Base-by-base conservation (phyloP, 2,888 invertebrate species). In the Cremastobaeus sp. region DNA sequence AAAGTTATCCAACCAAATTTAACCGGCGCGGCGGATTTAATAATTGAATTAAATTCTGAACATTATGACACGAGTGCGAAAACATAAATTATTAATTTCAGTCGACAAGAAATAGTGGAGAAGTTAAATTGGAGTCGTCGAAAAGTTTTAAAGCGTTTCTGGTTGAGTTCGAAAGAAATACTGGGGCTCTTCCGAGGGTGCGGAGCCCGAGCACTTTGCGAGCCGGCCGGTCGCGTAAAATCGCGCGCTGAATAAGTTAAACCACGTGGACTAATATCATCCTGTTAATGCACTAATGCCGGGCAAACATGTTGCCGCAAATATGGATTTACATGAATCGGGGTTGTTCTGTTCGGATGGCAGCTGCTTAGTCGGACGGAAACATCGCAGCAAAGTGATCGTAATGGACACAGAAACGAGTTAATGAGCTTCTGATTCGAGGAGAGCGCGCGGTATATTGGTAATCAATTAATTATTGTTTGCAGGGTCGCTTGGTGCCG, bases 111-210 rank as follows among this genome's bases (percentile, higher is more conserved):
- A 76, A 76, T 64, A 68, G 52, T 68, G 77, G 71, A 66, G 77
- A 83, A 82, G 80, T 82, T 82, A 83, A 81, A 83, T 83, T 83
- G 79, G 52, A 72, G 72, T 52, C 75, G 77, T 71, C 70, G 76
- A 65, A 72, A 83, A 82, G 78, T 82, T 83, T 80, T 78, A 76
- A 80, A 79, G 76, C 77, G 74, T 78, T 81, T 82, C 76, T 74
- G 77, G 73, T 78, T 64, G 68, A 74, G 76, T 73, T 77, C 59
- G n/a, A 62, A 76, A 74, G 68, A 76, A 75, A 41, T 34, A n/a
- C 34, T 11, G 9, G 0, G 14, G 5, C 34, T 34, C 14, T 21
- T 57, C 18, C 14, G 47, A 12, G 34, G 12, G 30, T 8, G 30
- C 4, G 30, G 14, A 35, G 47, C 21, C 28, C 14, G 37, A 55